Percentiles rank a stretch among this genome's conserved stretches.
These are phyloP conservation scores for Eublepharis macularius DNA, from an alignment of 2,113 vertebrate species.

Conservation along the genomic window DNA sequence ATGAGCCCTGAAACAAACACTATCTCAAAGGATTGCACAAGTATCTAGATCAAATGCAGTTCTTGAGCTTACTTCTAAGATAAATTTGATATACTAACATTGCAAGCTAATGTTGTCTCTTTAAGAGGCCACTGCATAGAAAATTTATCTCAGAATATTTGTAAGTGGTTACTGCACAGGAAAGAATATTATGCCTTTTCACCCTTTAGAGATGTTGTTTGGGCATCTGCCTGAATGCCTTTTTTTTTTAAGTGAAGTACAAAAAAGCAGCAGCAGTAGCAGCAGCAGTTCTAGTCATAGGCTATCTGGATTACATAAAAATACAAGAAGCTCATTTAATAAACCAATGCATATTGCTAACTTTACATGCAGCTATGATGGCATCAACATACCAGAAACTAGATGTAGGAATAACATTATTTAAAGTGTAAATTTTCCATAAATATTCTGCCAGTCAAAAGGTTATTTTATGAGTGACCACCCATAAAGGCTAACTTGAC, in stretches of 20 bases:
- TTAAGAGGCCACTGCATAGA: neutral
- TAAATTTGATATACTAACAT: neutral
- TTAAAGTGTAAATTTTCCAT: neutral
- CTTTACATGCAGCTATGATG: neutral
- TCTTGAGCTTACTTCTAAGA: neutral
- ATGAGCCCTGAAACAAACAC: neutral
- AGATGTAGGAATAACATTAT: neutral
- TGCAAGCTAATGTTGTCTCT: neutral
- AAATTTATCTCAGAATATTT: neutral
- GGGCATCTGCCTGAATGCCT: neutral
- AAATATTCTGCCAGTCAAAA: neutral
- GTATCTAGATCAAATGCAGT: neutral
- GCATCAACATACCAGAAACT: rapidly evolving
- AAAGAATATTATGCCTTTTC: neutral
- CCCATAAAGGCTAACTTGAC: too few relatives aligned
- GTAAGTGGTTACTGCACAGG: neutral
- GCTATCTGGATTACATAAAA: conserved; percentile 18
- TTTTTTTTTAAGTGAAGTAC: conserved; percentile 8
- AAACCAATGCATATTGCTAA: neutral
- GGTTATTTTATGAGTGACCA: neutral
- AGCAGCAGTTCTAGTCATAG: neutral
- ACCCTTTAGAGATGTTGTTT: neutral
- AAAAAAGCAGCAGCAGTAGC: neutral
- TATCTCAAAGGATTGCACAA: rapidly evolving
- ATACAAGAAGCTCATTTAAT: conserved; percentile 17